These are phyloP conservation scores for Cheilosia soror DNA, from an alignment of 2,888 invertebrate species.

Conservation along the genomic window DNA sequence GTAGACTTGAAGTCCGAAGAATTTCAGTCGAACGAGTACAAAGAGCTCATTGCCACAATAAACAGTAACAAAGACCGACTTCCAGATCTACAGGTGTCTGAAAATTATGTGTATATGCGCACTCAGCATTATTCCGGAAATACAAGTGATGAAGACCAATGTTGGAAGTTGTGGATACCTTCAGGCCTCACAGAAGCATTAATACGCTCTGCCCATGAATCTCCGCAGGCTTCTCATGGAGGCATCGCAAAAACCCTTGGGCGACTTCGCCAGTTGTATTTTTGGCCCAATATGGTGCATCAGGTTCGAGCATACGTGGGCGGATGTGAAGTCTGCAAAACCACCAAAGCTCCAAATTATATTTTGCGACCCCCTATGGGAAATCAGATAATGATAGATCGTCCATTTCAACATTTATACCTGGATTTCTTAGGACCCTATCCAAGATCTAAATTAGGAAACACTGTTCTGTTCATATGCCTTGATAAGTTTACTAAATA, in stretches of 20 bases:
- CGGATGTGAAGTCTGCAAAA: neutral
- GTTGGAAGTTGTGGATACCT: neutral
- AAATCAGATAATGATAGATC: neutral
- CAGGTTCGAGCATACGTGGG: neutral
- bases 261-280: neutral
- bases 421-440: constrained; percentile 44
- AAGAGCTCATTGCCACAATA: neutral
- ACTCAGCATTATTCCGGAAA: neutral
- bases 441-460: constrained; percentile 2
- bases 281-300: constrained; percentile 6
- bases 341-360: neutral
- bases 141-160: neutral
- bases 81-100: neutral
- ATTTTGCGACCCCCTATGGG: neutral
- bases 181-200: neutral
- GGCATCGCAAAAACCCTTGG: neutral
- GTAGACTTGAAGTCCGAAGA: neutral
- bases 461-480: neutral
- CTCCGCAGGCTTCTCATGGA: constrained; percentile 3
- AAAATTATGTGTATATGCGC: constrained; percentile 3
- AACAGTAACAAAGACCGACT: neutral
- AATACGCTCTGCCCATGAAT: constrained; percentile 15
- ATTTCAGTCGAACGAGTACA: constrained; percentile 9
- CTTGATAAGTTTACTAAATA: neutral
- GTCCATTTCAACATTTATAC: constrained; percentile 26